Evolutionary conservation across 2,888 invertebrate genomes (phyloP), one percentile per base, ranked within the genome.

Genomic region (Standfussiana lucernea): DNA sequence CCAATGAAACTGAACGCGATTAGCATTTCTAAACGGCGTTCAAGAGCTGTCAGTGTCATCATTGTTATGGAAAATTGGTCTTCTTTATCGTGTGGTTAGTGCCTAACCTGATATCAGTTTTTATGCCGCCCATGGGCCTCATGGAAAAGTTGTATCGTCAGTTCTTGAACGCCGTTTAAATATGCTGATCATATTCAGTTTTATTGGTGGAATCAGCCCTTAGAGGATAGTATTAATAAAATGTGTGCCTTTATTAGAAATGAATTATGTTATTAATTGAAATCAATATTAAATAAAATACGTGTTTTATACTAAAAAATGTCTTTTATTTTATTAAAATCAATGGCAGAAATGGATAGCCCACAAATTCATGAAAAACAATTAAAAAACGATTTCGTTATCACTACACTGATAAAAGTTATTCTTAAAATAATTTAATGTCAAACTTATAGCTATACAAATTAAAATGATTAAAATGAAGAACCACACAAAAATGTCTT

Each of bases 261-360:
- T 61, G 18, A 65, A 56, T 56, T 50, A 56, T 69, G 37, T 75
- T 59, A 50, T 50, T 71, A 72, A 65, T 47, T 47, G 32, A 45
- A 66, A 47, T 80, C 35, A 67, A 61, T 62, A 59, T 32, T 32
- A 28, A 81, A 72, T 72, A 53, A 82, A 71, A 40, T 50, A 42
- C 24, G 2, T 67, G 1, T 65, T 67, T 59, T 42, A 13, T 32
- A 61, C 15, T 47, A 1, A 32, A 77, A 77, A 81, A 24, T 32
- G 32, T 35, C 0, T 67, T 75, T 82, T 56, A 75, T 67, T 80
- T 80, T 40, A 40, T 42, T 67, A 21, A 70, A 81, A 69, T 59
- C 7, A 37, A 45, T 76, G 24, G 11, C 64, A 67, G 10, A n/a
- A 61, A 32, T 53, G 0, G 32, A 37, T 35, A 40, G 21, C 18